A percentile compares a stretch with the other conserved stretches of the same genome.
These are phyloP conservation scores for Megalonaias nervosa DNA, from an alignment of 1,140 invertebrate species.

Conservation along the genomic window DNA sequence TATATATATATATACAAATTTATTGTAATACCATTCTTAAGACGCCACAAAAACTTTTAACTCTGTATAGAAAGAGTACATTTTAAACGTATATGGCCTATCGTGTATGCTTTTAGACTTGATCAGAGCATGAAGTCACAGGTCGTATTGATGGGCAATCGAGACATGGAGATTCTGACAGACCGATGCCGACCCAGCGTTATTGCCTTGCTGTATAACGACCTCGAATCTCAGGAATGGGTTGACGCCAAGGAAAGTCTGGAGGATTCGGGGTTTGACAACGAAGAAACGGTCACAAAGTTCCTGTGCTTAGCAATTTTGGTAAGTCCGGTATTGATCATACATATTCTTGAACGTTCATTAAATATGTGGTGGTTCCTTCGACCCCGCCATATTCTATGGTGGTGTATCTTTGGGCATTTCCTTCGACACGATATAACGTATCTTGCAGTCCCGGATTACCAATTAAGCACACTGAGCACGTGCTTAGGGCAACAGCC, in stretches of 20 bases:
- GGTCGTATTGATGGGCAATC: slow-evolving; percentile 48
- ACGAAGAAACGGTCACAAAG: slow-evolving; percentile 47
- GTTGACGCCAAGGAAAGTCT: slow-evolving; percentile 64
- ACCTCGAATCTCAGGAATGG: slow-evolving; percentile 61
- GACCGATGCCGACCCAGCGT: slow-evolving; percentile 62
- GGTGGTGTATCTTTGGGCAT: neutral
- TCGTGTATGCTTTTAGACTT: slow-evolving; percentile 34
- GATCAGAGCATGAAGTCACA: slow-evolving; percentile 43
- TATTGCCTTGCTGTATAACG: slow-evolving; percentile 57
- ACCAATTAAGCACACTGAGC: too few relatives aligned
- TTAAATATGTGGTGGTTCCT: neutral
- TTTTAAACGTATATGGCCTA: too few relatives aligned
- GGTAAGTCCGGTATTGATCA: slow-evolving; percentile 32
- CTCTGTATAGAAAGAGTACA: too few relatives aligned
- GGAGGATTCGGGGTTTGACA: slow-evolving; percentile 57
- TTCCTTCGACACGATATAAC: slow-evolving; percentile 11
- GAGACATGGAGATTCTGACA: slow-evolving; percentile 59
- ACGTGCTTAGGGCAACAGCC: too few relatives aligned
- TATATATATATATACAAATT: too few relatives aligned
- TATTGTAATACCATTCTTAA: too few relatives aligned
- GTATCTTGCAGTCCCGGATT: too few relatives aligned
- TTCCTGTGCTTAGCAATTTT: slow-evolving; percentile 57
- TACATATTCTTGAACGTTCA: neutral
- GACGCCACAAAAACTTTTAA: too few relatives aligned
- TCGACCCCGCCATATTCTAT: slow-evolving; percentile 1